Base-by-base conservation (phyloP, 2,888 invertebrate genomes). In the Campaea margaritaria region DNA sequence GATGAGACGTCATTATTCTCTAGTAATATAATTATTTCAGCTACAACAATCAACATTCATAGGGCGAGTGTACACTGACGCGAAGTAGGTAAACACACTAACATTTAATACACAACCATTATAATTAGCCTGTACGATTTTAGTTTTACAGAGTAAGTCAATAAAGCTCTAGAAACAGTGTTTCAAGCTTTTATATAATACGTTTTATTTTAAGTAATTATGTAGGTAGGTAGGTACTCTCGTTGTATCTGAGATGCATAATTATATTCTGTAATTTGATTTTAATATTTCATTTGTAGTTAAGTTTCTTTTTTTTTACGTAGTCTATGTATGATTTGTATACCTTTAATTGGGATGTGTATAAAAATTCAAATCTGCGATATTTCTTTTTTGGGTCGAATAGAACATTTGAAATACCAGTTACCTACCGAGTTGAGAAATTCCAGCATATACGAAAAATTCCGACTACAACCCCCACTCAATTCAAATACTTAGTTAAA, bases 21-120 rank as follows among this genome's bases (percentile, higher is more conserved):
- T 34, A n/a, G n/a, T 46, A 36, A 16, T 47, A 31, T n/a, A 39
- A 51, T 38, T 36, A 46, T 41, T 46, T 12, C 15, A 43, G 42
- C 49, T 53, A 62, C 54, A 55, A 65, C 56, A 52, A 50, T 51
- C 38, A 63, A 59, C 59, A 63, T 62, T n/a, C 28, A 58, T 58
- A 62, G 49, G 34, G 49, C 13, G 38, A 16, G 34, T 52, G 45
- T 43, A 43, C 21, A 53, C 41, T 39, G 44, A 21, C 31, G 36
- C 46, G 36, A 41, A 45, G 36, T 55, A 21, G 3, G 3, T 21
- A 56, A 41, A 56, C 58, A 45, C 56, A 48, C 53, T 62, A 62
- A 65, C 59, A 64, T 64, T 55, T 53, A 65, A 64, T 78, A 85
- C 87, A 88, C 87, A 89, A 89, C 87, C 86, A 74, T 85, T 75